Conservation (phyloP, 1,140 invertebrate species). For the Heliconius nattereri region DNA sequence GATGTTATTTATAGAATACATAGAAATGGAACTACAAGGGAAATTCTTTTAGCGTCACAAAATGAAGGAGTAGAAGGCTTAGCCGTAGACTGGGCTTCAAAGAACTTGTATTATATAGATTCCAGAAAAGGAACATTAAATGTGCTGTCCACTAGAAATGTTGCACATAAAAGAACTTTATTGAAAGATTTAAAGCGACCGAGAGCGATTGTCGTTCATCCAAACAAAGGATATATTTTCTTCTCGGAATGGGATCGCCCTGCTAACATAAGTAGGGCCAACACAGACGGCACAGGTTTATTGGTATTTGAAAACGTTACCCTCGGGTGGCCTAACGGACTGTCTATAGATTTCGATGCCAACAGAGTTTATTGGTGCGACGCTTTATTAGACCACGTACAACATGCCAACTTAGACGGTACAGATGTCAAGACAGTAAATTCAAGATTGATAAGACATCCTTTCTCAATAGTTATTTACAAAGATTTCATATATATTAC, state of each 20-base stretch:
- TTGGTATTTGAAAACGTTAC: conserved; percentile 95
- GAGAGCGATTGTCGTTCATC: conserved; percentile 97
- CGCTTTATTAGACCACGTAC: conserved; percentile 96
- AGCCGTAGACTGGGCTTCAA: conserved; percentile 97
- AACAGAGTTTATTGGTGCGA: conserved; percentile 98
- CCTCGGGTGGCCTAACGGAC: conserved; percentile 97
- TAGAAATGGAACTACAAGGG: conserved; percentile 92
- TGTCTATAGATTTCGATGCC: conserved; percentile 94
- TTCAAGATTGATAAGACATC: conserved; percentile 94
- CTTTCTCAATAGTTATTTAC: conserved; percentile 97
- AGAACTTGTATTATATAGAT: conserved; percentile 99
- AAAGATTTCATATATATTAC: conserved; percentile 98
- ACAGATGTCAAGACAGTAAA: conserved; percentile 95
- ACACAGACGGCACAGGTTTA: conserved; percentile 92
- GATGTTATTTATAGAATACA: conserved; percentile 97
- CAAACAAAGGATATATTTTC: conserved; percentile 95
- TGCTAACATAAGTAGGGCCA: conserved; percentile 95
- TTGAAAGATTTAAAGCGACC: conserved; percentile 95
- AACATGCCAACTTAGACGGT: conserved; percentile 97
- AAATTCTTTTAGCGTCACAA: conserved; percentile 96
- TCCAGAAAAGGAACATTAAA: conserved; percentile 97
- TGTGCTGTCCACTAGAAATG: conserved; percentile 93
- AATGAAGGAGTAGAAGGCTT: conserved; percentile 99
- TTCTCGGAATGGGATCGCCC: conserved; percentile 98
- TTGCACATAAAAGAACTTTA: conserved; percentile 91